These are phyloP conservation scores for Hemistola chrysoprasaria DNA, from an alignment of 2,888 invertebrate species.

Conservation along the genomic window DNA sequence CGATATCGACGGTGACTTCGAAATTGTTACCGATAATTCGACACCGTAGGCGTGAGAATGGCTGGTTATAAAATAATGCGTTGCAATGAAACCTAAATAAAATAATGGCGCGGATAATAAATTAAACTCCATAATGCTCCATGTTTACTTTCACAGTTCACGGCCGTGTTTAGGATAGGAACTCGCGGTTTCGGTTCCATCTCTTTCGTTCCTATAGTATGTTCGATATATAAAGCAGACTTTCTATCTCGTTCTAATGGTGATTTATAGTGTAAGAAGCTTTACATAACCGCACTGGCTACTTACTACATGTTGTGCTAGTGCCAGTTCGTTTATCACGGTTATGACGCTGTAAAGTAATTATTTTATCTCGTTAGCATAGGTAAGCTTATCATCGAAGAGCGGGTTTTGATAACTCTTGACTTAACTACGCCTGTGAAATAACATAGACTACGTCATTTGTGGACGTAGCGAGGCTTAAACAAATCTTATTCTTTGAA, in stretches of 20 bases:
- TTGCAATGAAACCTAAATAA: slow-evolving; percentile 33
- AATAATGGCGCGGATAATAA: slow-evolving; percentile 45
- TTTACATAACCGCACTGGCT: slow-evolving; percentile 61
- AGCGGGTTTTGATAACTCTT: slow-evolving; percentile 28
- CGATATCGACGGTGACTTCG: slow-evolving; percentile 17
- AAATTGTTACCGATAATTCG: slow-evolving; percentile 9
- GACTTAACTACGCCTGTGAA: slow-evolving; percentile 4
- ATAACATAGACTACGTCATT: slow-evolving; percentile 2
- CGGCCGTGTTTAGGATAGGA: slow-evolving; percentile 49
- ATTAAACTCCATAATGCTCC: slow-evolving; percentile 47
- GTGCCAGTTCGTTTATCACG: slow-evolving; percentile 60
- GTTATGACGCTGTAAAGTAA: slow-evolving; percentile 67
- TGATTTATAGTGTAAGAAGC: slow-evolving; percentile 65
- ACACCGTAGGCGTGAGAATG: slow-evolving; percentile 17
- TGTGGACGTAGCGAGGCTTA: background rate
- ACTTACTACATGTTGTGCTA: slow-evolving; percentile 58
- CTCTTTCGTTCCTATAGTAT: slow-evolving; percentile 33
- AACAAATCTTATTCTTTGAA: no score
- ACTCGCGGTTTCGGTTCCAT: slow-evolving; percentile 31
- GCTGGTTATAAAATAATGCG: slow-evolving; percentile 25
- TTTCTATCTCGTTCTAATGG: slow-evolving; percentile 46
- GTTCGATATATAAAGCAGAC: slow-evolving; percentile 24
- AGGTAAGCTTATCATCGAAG: slow-evolving; percentile 35
- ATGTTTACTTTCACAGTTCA: slow-evolving; percentile 69
- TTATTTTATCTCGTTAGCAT: slow-evolving; percentile 62